Evolutionary conservation across 2,797 vertebrate species (phyloP), one percentile per base, ranked within the genome.

Genomic region (Acrocephalus scirpaceus): DNA sequence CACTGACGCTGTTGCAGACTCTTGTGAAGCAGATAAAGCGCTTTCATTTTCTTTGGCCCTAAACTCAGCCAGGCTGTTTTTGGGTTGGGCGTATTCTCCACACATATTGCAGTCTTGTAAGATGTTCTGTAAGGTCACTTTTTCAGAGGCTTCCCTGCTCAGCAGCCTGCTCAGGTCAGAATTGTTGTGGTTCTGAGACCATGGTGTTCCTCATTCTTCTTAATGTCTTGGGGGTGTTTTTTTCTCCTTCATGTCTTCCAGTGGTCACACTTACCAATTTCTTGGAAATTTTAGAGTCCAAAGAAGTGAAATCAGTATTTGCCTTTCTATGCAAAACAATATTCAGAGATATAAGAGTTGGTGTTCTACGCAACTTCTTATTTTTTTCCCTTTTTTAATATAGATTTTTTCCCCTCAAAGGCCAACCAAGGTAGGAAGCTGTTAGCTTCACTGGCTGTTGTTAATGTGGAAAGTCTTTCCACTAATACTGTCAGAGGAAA

Each of bases 371-470:
- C 25, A 58, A 66, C 23, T 75, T 93, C 65, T 91, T 90, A 57
- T 69, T 91, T 88, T 40, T 88, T 93, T 93, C 36, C 22, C 71
- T 87, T 78, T 67, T 77, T 91, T 82, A 44, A 66, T 57, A 45
- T 87, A 95, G 94, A 95, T 69, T 91, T 92, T 90, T 79, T 54
- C 34, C 45, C 45, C 65, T 85, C 56, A 92, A 95, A 93, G 72
- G 65, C 80, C 86, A 92, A 34, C 57, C 36, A 94, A 96, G 91
- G 95, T 96, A 96, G 95, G 93, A 95, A 69, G 71, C 53, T 80
- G 42, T 80, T 93, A 82, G 90, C 96, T 82, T 87, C 22, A 13
- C 53, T 73, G 57, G 48, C 82, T 21, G 10, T 61, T 95, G 16
- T 79, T 92, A 71, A 32, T 48, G 91, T 96, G 95, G 94, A 95